These are phyloP conservation scores for Sipha flava DNA, from an alignment of 1,140 invertebrate species.

Conservation along the genomic window DNA sequence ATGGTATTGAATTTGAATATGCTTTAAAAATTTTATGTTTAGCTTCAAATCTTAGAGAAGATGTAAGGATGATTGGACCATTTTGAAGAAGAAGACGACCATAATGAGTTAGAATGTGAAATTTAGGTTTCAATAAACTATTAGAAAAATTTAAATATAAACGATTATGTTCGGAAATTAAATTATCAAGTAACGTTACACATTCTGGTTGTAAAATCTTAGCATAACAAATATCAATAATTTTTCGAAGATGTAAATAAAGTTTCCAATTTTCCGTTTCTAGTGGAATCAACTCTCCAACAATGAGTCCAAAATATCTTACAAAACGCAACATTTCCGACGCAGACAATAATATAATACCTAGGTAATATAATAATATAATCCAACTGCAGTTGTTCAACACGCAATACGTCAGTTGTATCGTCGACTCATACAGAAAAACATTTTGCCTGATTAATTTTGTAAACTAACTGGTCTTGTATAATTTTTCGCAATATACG, in stretches of 20 bases:
- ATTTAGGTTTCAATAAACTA: neutral
- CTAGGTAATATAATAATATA: too few species aligned
- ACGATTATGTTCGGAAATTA: neutral
- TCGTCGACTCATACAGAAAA: too few species aligned
- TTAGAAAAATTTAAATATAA: neutral
- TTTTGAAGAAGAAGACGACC: neutral
- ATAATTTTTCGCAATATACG: too few species aligned
- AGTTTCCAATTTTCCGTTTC: neutral
- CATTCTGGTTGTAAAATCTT: neutral
- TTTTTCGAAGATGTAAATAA: neutral
- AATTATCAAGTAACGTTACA: neutral
- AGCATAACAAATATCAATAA: neutral
- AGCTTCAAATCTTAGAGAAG: neutral
- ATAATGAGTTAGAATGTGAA: neutral
- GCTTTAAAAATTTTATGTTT: neutral
- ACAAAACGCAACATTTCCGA: neutral
- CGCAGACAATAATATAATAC: neutral
- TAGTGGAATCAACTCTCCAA: neutral
- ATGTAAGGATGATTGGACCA: neutral
- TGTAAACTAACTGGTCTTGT: too few species aligned
- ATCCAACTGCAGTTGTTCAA: too few species aligned
- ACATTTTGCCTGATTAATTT: too few species aligned
- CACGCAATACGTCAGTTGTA: too few species aligned
- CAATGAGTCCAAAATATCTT: neutral
- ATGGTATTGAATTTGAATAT: neutral